These are phyloP conservation scores for Excalfactoria chinensis DNA, from an alignment of 2,113 vertebrate genomes.

Conservation along the genomic window DNA sequence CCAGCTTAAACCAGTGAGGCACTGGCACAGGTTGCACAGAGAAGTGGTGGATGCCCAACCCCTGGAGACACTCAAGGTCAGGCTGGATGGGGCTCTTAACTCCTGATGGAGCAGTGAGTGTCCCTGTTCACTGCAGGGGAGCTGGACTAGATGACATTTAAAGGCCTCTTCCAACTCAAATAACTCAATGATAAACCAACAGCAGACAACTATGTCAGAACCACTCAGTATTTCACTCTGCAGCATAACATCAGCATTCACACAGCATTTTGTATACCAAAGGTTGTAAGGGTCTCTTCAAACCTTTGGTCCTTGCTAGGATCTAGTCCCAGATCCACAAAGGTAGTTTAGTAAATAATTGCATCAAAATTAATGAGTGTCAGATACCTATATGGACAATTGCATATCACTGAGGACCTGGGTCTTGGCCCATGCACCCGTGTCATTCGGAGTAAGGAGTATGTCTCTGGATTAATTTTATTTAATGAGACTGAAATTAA, in stretches of 20 bases:
- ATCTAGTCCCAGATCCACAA: not conserved
- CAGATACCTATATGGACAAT: not conserved
- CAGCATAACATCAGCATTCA: not conserved
- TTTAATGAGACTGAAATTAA: constrained; percentile 24
- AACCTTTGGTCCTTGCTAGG: not conserved
- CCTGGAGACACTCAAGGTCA: too few relatives aligned
- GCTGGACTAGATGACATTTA: too few relatives aligned
- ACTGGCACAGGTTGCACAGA: too few relatives aligned
- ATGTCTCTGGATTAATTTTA: not conserved
- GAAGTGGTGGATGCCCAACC: too few relatives aligned
- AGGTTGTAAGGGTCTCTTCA: not conserved
- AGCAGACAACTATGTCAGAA: not conserved
- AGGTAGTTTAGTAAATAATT: not conserved
- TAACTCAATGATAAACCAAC: too few relatives aligned
- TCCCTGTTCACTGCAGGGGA: too few relatives aligned
- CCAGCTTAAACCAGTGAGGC: not conserved
- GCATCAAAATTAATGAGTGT: not conserved
- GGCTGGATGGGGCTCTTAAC: too few relatives aligned
- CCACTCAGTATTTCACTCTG: not conserved
- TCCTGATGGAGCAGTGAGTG: too few relatives aligned
- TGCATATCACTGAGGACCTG: not conserved
- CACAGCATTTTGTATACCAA: not conserved
- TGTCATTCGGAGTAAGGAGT: not conserved
- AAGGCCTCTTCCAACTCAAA: too few relatives aligned
- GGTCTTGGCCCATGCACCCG: not conserved